A percentile compares a stretch with the other conserved stretches of the same genome.
Conservation (phyloP, 2,888 invertebrate genomes). For the Drosophila mulleri region DNA sequence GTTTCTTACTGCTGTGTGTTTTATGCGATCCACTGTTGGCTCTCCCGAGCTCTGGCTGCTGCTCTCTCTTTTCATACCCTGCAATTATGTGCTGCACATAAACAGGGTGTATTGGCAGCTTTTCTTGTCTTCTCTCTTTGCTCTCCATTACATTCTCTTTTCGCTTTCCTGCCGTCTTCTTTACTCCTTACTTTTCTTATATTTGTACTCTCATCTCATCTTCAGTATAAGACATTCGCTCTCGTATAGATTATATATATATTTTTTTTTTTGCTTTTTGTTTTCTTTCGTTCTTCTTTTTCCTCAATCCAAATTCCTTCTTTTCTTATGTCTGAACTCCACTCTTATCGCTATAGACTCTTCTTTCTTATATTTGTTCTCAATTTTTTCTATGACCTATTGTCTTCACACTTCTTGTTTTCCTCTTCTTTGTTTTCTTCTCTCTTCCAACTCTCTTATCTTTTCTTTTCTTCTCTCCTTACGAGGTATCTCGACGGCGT, state of each 20-base stretch:
- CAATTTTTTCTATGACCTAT: background rate
- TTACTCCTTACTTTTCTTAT: background rate
- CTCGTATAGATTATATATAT: no score
- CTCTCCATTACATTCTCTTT: background rate
- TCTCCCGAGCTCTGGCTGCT: background rate
- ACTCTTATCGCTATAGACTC: no score
- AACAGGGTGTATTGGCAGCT: background rate
- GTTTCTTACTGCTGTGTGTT: constrained; percentile 62
- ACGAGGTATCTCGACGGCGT: background rate
- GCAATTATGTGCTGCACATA: fast-evolving
- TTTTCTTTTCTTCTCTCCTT: background rate
- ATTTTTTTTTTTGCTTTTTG: no score
- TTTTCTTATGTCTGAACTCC: background rate
- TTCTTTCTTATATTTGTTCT: no score
- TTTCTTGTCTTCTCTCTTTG: no score
- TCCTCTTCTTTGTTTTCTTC: constrained; percentile 11
- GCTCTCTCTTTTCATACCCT: background rate
- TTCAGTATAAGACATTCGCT: no score
- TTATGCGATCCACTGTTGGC: constrained; percentile 42
- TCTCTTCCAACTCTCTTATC: background rate
- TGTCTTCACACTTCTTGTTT: no score
- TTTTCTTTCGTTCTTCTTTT: background rate
- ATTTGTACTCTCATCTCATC: no score
- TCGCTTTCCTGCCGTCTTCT: background rate
- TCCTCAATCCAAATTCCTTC: no score